These are phyloP conservation scores for Carduelis carduelis DNA, from an alignment of 2,797 vertebrate genomes.

Conservation along the genomic window DNA sequence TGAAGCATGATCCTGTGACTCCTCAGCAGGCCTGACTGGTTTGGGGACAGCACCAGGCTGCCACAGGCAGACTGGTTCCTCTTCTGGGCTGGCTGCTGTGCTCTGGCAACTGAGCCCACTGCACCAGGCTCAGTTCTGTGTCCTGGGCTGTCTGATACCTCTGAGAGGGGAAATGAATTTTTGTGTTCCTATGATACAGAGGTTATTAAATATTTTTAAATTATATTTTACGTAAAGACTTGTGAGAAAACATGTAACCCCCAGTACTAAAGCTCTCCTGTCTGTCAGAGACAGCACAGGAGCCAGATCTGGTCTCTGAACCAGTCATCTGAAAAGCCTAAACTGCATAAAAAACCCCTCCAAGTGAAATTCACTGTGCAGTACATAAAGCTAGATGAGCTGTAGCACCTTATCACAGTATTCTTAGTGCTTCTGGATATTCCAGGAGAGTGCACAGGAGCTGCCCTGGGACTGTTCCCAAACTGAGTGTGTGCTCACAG, in stretches of 20 bases:
- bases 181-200: background rate
- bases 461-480: background rate
- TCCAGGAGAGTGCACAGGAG: background rate
- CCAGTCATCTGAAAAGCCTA: background rate
- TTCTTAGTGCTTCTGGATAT: background rate
- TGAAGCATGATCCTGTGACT: background rate
- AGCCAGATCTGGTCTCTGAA: background rate
- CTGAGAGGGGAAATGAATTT: background rate
- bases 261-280: background rate
- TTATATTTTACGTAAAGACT: background rate
- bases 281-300: background rate
- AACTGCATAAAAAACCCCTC: background rate
- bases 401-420: background rate
- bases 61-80: too few species aligned
- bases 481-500: background rate
- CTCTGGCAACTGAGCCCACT: background rate
- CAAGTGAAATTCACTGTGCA: background rate
- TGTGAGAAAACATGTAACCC: background rate
- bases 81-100: too few species aligned
- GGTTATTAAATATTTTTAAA: background rate
- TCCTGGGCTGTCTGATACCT: background rate
- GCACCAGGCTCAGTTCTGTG: fast-evolving
- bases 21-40: background rate
- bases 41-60: background rate
- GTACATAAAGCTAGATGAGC: background rate